These are phyloP conservation scores for Pyralis farinalis DNA, from an alignment of 2,888 invertebrate species.

Conservation along the genomic window DNA sequence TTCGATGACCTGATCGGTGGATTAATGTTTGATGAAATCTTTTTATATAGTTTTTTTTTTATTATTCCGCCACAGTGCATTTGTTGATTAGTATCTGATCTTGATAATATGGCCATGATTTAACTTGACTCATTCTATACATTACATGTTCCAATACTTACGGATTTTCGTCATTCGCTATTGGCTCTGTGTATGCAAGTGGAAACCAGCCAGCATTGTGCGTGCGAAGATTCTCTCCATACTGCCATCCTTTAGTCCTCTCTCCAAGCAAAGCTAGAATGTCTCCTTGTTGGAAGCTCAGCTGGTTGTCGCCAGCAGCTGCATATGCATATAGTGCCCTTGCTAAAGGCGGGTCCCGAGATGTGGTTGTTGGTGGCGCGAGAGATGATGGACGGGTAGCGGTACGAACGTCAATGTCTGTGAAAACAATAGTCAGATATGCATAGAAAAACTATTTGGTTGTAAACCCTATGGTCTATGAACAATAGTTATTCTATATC, in stretches of 20 bases:
- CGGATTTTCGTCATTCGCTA: constrained; percentile 84
- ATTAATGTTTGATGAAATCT: too few relatives aligned
- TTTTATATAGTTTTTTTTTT: too few relatives aligned
- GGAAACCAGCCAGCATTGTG: constrained; percentile 98
- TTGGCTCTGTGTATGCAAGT: constrained; percentile 94
- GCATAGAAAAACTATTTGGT: too few relatives aligned
- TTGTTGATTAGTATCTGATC: too few relatives aligned
- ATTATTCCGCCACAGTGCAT: too few relatives aligned
- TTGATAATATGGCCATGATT: too few relatives aligned
- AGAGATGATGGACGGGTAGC: constrained; percentile 84
- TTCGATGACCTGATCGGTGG: too few relatives aligned
- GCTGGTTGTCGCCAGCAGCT: constrained; percentile 93
- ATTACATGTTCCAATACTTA: too few relatives aligned
- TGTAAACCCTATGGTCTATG: too few relatives aligned
- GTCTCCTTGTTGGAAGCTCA: constrained; percentile 95
- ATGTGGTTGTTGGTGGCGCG: constrained; percentile 78
- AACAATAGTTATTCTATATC: too few relatives aligned
- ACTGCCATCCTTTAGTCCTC: constrained; percentile 97
- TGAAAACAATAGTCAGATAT: constrained; percentile 13
- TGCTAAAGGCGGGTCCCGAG: constrained; percentile 88
- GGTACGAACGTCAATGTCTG: constrained; percentile 58
- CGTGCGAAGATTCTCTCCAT: constrained; percentile 96
- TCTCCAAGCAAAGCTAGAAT: constrained; percentile 93
- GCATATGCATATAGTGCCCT: constrained; percentile 94
- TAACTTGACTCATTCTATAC: too few relatives aligned